Conservation (phyloP, 1,140 invertebrate species). For the Neotoxoptera formosana region DNA sequence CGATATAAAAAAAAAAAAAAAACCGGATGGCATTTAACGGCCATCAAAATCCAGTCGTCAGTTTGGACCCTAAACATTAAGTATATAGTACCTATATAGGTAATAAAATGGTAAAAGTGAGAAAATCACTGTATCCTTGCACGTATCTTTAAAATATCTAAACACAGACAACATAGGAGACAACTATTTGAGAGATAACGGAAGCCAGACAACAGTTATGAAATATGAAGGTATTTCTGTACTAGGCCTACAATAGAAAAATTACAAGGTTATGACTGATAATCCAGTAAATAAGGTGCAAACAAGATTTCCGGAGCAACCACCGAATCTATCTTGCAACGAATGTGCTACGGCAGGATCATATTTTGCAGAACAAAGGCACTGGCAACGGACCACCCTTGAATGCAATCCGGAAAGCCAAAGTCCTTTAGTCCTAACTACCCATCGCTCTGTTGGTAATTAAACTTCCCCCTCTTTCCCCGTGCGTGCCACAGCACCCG, state of each 20-base stretch:
- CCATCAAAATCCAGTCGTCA: neutral
- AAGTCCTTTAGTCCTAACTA: neutral
- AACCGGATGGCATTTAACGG: neutral
- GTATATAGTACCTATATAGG: neutral
- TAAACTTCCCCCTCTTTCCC: neutral
- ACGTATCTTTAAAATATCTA: neutral
- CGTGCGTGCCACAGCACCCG: neutral
- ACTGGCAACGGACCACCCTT: neutral
- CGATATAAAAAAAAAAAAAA: neutral
- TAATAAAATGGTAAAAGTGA: neutral
- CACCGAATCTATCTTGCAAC: neutral
- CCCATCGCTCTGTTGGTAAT: neutral
- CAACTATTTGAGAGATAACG: neutral
- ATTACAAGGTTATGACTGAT: neutral
- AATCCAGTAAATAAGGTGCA: neutral
- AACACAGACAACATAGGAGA: too few relatives aligned
- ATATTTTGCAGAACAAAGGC: neutral
- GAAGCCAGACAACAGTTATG: neutral
- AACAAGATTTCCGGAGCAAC: neutral
- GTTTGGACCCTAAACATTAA: neutral
- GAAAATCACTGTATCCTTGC: neutral
- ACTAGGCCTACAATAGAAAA: neutral
- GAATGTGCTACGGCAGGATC: neutral
- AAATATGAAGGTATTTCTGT: slow-evolving; percentile 1
- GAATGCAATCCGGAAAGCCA: neutral